Evolutionary conservation across 1,140 invertebrate species (phyloP).

Genomic region (Druon quercuslanigerum): DNA sequence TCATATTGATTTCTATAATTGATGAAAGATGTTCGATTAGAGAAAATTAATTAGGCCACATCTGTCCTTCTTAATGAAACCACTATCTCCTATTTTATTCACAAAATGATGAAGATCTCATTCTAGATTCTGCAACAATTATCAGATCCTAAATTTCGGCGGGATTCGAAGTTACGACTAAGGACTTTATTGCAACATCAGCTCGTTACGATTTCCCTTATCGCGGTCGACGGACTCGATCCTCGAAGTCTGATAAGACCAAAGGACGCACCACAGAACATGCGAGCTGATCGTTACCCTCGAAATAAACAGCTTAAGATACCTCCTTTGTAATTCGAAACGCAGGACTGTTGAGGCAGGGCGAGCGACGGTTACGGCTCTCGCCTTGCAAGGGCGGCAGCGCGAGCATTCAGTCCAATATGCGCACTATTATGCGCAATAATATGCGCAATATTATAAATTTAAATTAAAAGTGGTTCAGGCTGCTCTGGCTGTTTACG

Average conservation of each 20-base stretch:
- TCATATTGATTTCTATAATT: too few species aligned
- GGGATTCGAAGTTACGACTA: constrained; percentile 24
- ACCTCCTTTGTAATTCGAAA: background rate
- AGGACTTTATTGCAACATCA: constrained; percentile 5
- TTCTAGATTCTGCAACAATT: background rate
- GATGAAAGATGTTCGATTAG: too few species aligned
- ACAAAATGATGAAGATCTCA: background rate
- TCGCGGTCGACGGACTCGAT: constrained; percentile 35
- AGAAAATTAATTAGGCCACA: constrained; percentile 11
- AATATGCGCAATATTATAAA: too few species aligned
- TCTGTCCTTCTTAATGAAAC: constrained; percentile 2
- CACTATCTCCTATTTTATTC: constrained; percentile 1
- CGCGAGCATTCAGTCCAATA: too few species aligned
- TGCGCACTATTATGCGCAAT: too few species aligned
- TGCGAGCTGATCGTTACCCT: constrained; percentile 55
- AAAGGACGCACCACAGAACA: constrained; percentile 38
- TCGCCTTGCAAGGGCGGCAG: too few species aligned
- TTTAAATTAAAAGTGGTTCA: too few species aligned
- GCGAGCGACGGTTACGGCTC: too few species aligned
- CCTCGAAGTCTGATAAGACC: constrained; percentile 35
- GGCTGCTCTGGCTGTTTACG: too few species aligned
- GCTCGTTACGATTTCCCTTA: constrained; percentile 30
- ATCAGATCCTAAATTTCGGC: constrained; percentile 2
- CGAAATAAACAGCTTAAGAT: constrained; percentile 39
- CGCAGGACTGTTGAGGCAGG: too few species aligned